A percentile compares a stretch with the other conserved stretches of the same genome.
Conservation (phyloP, 2,888 invertebrate species). For the Zaprionus bogoriensis region DNA sequence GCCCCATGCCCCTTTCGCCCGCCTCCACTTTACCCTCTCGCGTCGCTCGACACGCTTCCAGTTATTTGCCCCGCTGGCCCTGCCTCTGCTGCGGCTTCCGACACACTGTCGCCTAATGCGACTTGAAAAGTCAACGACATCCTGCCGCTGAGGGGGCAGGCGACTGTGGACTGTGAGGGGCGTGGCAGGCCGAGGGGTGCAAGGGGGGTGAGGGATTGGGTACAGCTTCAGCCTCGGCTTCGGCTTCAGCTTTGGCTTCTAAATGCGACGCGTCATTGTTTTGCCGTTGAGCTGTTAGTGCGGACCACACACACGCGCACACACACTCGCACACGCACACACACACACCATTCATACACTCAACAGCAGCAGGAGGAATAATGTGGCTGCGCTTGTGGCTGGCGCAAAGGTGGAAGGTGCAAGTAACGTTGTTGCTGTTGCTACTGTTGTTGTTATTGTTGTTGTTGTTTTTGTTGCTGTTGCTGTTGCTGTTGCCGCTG, state of each 20-base stretch:
- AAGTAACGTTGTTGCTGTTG: neutral
- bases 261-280: constrained; percentile 67
- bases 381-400: neutral
- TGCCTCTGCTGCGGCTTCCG: constrained; percentile 7
- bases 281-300: constrained; percentile 48
- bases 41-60: neutral
- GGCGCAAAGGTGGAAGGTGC: neutral
- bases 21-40: too few species aligned
- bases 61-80: neutral
- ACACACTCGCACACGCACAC: neutral
- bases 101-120: constrained; percentile 62
- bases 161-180: neutral
- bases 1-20: constrained; percentile 32
- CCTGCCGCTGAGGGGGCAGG: constrained; percentile 27
- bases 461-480: constrained; percentile 24
- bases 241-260: constrained; percentile 48
- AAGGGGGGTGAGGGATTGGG: neutral
- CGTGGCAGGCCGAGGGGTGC: neutral
- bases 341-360: too few species aligned
- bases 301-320: constrained; percentile 15
- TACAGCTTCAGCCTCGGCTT: neutral
- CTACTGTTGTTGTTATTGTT: too few species aligned
- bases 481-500: constrained; percentile 39
- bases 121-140: constrained; percentile 78
- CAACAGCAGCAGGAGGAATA: neutral